phyloP scores from a whole-genome alignment of 2,888 invertebrate genomes.

The Caenorhabditis sp. region DNA sequence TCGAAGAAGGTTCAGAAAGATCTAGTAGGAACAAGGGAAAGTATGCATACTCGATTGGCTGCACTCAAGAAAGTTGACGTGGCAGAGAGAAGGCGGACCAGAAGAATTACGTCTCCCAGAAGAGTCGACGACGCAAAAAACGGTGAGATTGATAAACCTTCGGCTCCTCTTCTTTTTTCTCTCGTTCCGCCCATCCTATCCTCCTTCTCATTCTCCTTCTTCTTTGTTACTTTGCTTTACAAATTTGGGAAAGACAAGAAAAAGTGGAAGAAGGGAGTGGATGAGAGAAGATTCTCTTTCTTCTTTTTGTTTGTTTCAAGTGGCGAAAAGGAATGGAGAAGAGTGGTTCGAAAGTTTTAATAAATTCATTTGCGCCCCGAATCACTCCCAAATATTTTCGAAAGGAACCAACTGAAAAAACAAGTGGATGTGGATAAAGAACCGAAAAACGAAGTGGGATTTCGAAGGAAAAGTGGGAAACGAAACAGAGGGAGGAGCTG shows the following conservation, averaged over 20 bases:
- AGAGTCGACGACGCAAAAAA: constrained; percentile 44
- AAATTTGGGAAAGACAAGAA: constrained; percentile 24
- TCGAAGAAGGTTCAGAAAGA: neutral
- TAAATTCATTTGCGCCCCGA: constrained; percentile 21
- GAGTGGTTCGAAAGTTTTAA: constrained; percentile 42
- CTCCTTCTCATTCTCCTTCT: no score
- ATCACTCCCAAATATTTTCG: constrained; percentile 8
- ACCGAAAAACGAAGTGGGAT: neutral
- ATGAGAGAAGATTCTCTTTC: neutral
- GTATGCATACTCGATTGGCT: constrained; percentile 20
- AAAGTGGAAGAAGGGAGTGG: neutral
- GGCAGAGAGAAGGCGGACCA: neutral
- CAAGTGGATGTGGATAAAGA: neutral
- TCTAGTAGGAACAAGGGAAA: constrained; percentile 3
- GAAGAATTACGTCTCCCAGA: constrained; percentile 45
- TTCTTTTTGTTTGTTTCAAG: constrained; percentile 47
- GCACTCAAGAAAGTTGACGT: neutral
- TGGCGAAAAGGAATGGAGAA: neutral
- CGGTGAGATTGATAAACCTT: constrained; percentile 59
- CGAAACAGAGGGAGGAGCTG: no score
- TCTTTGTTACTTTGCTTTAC: constrained; percentile 41
- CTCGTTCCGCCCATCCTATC: constrained; percentile 17
- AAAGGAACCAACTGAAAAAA: constrained; percentile 15
- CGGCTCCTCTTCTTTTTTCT: constrained; percentile 9
- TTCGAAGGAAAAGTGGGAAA: neutral